These are phyloP conservation scores for Drosophila lacertosa DNA, from an alignment of 1,140 invertebrate genomes.

Conservation along the genomic window DNA sequence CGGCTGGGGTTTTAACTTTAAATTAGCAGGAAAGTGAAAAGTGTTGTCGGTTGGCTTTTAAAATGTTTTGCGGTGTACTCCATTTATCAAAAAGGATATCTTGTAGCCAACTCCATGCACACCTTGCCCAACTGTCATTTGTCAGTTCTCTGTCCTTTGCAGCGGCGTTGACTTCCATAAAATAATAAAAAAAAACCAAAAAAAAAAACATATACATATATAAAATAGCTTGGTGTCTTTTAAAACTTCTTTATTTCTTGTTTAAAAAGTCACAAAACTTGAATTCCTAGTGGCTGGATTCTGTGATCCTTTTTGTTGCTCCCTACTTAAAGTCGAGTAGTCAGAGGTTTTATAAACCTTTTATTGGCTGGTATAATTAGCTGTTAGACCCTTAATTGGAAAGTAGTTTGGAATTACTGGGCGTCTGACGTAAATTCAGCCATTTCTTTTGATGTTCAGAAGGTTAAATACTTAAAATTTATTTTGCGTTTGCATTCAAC, in stretches of 20 bases:
- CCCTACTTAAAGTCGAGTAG: no score
- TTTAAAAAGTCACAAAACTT: not conserved
- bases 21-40: constrained; percentile 82
- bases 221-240: constrained; percentile 14
- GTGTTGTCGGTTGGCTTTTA: constrained; percentile 81
- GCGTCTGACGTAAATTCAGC: no score
- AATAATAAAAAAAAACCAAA: constrained; percentile 29
- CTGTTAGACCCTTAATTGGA: no score
- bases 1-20: constrained; percentile 76
- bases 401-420: no score
- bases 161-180: not conserved
- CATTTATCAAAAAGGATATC: constrained; percentile 77
- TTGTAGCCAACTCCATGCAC: constrained; percentile 53
- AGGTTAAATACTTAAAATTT: no score
- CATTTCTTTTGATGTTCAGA: no score
- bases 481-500: no score
- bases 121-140: constrained; percentile 58
- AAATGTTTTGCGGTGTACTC: constrained; percentile 80
- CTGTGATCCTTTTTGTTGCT: no score
- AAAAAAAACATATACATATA: no score
- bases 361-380: no score
- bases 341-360: no score
- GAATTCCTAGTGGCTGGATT: not conserved
- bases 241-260: not conserved
- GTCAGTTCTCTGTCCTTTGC: constrained; percentile 35